Evolutionary conservation across 2,113 vertebrate genomes (phyloP).

Genomic region (Lophotis ruficrista): DNA sequence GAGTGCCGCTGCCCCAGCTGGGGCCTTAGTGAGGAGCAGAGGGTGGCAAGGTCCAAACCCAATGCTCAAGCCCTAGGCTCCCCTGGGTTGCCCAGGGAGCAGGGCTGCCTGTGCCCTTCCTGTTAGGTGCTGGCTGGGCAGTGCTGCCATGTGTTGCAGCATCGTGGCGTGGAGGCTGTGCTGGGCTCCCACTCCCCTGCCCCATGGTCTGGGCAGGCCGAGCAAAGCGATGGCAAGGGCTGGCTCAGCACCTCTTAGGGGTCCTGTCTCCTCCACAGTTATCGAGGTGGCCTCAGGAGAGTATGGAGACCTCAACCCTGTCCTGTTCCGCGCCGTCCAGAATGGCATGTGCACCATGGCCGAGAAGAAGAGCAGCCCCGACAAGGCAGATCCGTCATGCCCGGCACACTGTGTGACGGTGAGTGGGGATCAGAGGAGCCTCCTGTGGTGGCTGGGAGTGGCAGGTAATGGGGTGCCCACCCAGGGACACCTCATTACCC

Average conservation of each 20-base stretch:
- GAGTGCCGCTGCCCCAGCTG: constrained; percentile 63
- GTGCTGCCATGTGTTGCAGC: not conserved
- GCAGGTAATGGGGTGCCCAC: not conserved
- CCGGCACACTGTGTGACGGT: constrained; percentile 81
- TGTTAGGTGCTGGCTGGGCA: not conserved
- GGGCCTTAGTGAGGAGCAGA: not conserved
- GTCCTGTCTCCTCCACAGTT: constrained; percentile 75
- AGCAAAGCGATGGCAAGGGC: not conserved
- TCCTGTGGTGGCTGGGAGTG: not conserved
- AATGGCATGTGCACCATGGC: constrained; percentile 90
- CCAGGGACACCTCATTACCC: not conserved
- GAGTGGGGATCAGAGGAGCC: constrained; percentile 51
- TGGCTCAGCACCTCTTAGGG: not conserved
- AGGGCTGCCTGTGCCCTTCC: not conserved
- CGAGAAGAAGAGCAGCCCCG: constrained; percentile 87
- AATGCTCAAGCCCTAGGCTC: not conserved
- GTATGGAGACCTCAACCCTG: constrained; percentile 94
- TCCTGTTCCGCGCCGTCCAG: constrained; percentile 94
- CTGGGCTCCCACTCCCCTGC: not conserved
- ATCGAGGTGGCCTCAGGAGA: constrained; percentile 98
- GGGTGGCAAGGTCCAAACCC: not conserved
- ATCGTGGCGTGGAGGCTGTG: not conserved
- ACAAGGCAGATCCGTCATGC: constrained; percentile 83
- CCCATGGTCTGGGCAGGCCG: not conserved
- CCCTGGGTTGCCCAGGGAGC: not conserved